Conservation (phyloP, 2,113 vertebrate genomes). For the Bubo blakistoni region DNA sequence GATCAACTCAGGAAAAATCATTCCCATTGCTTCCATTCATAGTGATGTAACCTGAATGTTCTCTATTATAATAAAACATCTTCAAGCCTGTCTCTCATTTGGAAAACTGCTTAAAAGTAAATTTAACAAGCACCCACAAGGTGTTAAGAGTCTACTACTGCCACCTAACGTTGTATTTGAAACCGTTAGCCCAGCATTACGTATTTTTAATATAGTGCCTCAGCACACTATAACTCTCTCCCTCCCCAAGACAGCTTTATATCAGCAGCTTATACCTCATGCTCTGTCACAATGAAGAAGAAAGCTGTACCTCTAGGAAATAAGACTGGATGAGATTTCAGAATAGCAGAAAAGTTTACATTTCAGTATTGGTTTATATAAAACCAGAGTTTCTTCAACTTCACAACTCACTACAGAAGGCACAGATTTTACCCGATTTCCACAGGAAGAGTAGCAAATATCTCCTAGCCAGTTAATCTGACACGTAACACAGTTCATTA, state of each 20-base stretch:
- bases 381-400: background rate
- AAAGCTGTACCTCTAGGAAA: background rate
- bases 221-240: background rate
- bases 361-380: background rate
- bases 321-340: background rate
- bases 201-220: background rate
- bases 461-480: background rate
- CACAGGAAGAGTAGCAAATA: background rate
- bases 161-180: background rate
- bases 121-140: background rate
- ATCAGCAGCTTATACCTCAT: background rate
- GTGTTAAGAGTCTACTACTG: background rate
- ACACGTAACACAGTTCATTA: background rate
- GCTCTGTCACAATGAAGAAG: background rate
- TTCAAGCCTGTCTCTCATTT: background rate
- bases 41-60: background rate
- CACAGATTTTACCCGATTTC: background rate
- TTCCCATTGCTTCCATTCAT: background rate
- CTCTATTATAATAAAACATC: background rate
- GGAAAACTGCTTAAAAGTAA: background rate
- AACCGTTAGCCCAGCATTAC: background rate
- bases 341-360: background rate
- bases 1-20: background rate
- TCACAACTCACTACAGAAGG: background rate
- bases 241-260: background rate